Evolutionary conservation across 2,888 invertebrate genomes (phyloP), one percentile per base, ranked within the genome.

Genomic region (Luperina testacea): DNA sequence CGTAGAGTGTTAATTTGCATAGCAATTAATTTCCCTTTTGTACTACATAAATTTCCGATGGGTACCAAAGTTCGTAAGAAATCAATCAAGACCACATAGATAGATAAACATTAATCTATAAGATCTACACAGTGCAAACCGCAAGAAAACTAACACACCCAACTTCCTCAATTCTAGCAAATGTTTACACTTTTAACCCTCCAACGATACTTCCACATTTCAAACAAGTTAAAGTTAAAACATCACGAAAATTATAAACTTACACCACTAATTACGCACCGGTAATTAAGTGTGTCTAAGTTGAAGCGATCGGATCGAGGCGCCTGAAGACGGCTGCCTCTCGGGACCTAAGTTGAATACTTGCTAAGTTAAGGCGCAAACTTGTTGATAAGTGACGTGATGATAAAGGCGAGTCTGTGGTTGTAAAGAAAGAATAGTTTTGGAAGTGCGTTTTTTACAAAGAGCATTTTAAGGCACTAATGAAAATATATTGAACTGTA

Each of bases 331-430:
- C 77, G 74, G 82, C 59, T 81, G 73, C 80, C 88, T 80, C 85
- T 71, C 42, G 88, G 87, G 88, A 85, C 72, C 80, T 85, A 88
- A 91, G 89, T 91, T 90, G 89, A 89, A 89, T 90, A 90, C 87
- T 89, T 84, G 80, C 77, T 75, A 87, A 87, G 79, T 87, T 85
- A 78, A 32, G 45, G 61, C 79, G 68, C 76, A 78, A 90, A 84
- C 85, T 88, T 80, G 78, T 63, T 75, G 78, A 81, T 85, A 82
- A 85, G 81, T 75, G 68, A 77, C 65, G 64, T 83, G 72, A 75
- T 64, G 79, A 69, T 83, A n/a, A 64, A 64, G 27, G 51, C 38
- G 69, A 68, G 63, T 38, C 59, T 51, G 59, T 48, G 11, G 38
- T 72, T 51, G 45, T n/a, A 5, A 27, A 38, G 13, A 59, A 78